Base-by-base conservation (phyloP, 1,140 invertebrate genomes). In the Vollenhovia emeryi region DNA sequence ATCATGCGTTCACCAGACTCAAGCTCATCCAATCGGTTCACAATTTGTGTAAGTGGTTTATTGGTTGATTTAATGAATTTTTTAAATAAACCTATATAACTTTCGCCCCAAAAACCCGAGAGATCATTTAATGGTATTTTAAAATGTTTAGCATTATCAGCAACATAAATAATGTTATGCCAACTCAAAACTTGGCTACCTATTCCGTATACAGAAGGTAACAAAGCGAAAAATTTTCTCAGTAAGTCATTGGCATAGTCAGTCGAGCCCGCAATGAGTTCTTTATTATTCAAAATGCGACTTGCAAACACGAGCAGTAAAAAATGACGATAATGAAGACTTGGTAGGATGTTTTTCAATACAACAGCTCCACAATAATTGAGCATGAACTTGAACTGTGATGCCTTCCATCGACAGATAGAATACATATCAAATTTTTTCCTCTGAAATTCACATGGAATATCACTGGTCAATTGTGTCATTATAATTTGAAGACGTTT, bases 121-220 rank as follows among this genome's bases (percentile, higher is more conserved):
- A 60, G 57, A 18, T 60, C 27, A 60, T 33, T 60, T 1, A 60
- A 15, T 60, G 57, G 27, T 60, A 33, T 60, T 60, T 60, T 33
- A 60, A 30, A 60, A 60, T 60, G 4, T 15, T 60, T 60, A 1
- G 57, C 57, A 60, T 60, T 27, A 60, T 60, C 57, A 60, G 57
- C 57, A 60, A 60, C 57, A 27, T 60, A 27, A 60, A 60, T 60
- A 60, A 60, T 60, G 4, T 60, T 60, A 60, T 33, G 57, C 57
- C 57, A 60, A 60, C 57, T 60, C 15, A 33, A 52, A 52, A 52
- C 50, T 52, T 52, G 50, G 13, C 18, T 52, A 52, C 7, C 9
- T 52, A n/a, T 52, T 52, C 50, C 50, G 21, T 52, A 52, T 2
- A 52, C 6, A n/a, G n/a, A 21, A 52, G 50, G 50, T 52, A 52